Conservation (phyloP, 2,113 vertebrate genomes). For the Ancistrus triradiatus region DNA sequence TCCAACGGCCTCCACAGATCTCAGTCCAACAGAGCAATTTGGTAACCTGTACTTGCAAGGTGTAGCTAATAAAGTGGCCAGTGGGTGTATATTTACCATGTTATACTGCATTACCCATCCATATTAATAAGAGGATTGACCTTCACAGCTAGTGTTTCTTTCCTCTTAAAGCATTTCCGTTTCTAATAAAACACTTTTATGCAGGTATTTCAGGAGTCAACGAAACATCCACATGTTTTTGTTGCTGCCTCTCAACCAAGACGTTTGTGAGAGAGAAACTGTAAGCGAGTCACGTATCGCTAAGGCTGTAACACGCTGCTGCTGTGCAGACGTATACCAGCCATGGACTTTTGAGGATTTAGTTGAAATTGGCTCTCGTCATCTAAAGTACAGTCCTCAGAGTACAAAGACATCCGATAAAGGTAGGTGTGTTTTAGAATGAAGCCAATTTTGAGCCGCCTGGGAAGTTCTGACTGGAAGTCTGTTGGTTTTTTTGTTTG, state of each 20-base stretch:
- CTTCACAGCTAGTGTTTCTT: too few species aligned
- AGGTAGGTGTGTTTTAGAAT: slow-evolving; percentile 9
- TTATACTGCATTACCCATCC: too few species aligned
- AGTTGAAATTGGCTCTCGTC: slow-evolving; percentile 54
- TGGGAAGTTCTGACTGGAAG: too few species aligned
- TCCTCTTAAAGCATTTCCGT: too few species aligned
- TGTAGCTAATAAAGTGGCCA: too few species aligned
- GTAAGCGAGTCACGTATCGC: slow-evolving; percentile 39
- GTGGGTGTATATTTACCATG: too few species aligned
- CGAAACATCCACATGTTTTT: slow-evolving; percentile 76
- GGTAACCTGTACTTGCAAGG: too few species aligned
- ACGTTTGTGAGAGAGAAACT: background rate
- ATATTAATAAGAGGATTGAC: too few species aligned
- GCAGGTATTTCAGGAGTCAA: slow-evolving; percentile 59
- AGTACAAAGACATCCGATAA: slow-evolving; percentile 21
- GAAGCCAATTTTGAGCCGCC: background rate
- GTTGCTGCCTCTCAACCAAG: slow-evolving; percentile 55
- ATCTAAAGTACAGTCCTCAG: slow-evolving; percentile 46
- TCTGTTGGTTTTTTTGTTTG: background rate
- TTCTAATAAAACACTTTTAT: slow-evolving; percentile 19
- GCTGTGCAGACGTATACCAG: slow-evolving; percentile 71
- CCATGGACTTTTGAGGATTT: slow-evolving; percentile 68
- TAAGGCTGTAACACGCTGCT: slow-evolving; percentile 61
- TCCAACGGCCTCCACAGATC: too few species aligned
- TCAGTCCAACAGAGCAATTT: too few species aligned